Base-by-base conservation (phyloP, 2,113 vertebrate species). In the Dicaeum eximium region DNA sequence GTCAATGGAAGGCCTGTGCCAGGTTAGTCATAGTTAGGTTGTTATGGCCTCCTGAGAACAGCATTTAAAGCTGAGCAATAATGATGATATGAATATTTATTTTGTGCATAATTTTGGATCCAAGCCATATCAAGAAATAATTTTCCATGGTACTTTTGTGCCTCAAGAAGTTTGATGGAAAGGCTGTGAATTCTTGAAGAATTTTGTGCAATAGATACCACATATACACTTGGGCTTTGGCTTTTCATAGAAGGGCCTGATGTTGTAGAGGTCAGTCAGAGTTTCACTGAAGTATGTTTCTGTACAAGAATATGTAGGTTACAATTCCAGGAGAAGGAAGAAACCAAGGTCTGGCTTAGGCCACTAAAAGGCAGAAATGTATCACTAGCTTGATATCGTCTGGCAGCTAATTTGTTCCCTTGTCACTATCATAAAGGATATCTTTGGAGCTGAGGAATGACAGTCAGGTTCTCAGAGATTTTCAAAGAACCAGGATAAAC, bases 1-100 rank as follows among this genome's bases (percentile, higher is more conserved):
- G 93, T 96, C 97, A 96, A 90, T 92, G 94, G 88, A 96, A 95
- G 87, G 70, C 65, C 80, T 90, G 80, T 96, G 92, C 96, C 94
- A 96, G 90, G 84, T 96, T 94, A 92, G 45, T 81, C 64, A 88
- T 96, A 95, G 82, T 56, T 77, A 90, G 87, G 45, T 85, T 88
- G 57, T 95, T 96, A 58, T 19, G 75, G 91, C 94, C 96, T 97
- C 97, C 90, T 95, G 94, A 97, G 96, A 97, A 86, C 79, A 91
- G 95, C 94, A 97, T 96, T 96, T 91, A 97, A 96, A 97, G 67
- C 85, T 13, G 61, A 88, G 69, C 65, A 74, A 27, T 96, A 96
- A 97, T 90, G 88, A 96, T 94, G 66, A 94, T 96, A 96, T 95
- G 91, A 97, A 97, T 98, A 98, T 97, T 97, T 97, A 97, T 97